These are phyloP conservation scores for Papilio polytes DNA, from an alignment of 1,140 invertebrate species.

Conservation along the genomic window DNA sequence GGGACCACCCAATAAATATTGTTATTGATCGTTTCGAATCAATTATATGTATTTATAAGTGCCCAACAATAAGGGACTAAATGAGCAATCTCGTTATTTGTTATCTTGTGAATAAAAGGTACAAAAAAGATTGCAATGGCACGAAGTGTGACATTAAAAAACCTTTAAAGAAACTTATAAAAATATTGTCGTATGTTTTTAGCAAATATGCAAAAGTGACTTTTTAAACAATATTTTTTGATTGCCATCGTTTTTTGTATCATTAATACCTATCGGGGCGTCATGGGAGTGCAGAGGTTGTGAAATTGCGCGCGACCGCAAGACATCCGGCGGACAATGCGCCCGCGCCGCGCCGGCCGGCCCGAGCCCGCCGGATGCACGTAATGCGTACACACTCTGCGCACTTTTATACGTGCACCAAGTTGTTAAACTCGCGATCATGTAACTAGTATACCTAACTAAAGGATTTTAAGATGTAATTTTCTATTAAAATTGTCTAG, in stretches of 20 bases:
- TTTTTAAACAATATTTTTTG: neutral
- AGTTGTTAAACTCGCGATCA: conserved; percentile 46
- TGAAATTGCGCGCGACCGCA: conserved; percentile 82
- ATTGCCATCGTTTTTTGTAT: conserved; percentile 13
- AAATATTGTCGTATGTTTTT: no score
- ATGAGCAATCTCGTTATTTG: conserved; percentile 16
- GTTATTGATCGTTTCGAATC: conserved; percentile 34
- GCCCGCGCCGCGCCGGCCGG: conserved; percentile 64
- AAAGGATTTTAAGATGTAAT: neutral
- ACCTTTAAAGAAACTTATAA: neutral
- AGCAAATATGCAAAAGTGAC: no score
- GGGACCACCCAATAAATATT: conserved; percentile 39
- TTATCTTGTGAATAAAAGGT: neutral
- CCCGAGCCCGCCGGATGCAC: conserved; percentile 76
- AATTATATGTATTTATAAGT: conserved; percentile 26
- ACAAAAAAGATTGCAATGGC: neutral
- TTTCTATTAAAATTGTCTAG: neutral
- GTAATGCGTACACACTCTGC: conserved; percentile 70
- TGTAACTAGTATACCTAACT: conserved; percentile 17
- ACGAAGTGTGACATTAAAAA: neutral
- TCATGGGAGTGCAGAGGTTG: conserved; percentile 68
- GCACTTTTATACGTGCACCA: conserved; percentile 61
- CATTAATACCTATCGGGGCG: conserved; percentile 47
- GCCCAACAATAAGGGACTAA: conserved; percentile 15
- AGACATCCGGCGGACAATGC: conserved; percentile 81